Evolutionary conservation across 2,797 vertebrate species (phyloP).

Genomic region (Centropyge bicolor): DNA sequence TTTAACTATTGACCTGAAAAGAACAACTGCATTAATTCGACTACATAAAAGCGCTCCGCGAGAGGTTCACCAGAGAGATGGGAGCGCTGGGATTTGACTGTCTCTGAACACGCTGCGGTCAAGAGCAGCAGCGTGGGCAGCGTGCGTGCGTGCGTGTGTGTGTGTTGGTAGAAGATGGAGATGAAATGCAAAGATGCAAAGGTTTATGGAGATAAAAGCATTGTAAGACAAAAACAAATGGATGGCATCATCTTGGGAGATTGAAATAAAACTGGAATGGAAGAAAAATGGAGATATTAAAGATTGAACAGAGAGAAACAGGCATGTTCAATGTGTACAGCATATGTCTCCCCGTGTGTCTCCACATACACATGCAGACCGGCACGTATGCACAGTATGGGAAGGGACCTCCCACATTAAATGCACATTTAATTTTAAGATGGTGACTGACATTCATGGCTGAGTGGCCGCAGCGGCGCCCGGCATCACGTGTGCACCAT

Average conservation of each 20-base stretch:
- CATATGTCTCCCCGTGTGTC: neutral
- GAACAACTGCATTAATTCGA: constrained; percentile 86
- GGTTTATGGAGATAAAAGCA: neutral
- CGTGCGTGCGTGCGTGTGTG: constrained; percentile 31
- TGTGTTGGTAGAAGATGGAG: constrained; percentile 11
- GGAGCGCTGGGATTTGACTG: constrained; percentile 57
- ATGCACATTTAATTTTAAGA: constrained; percentile 61
- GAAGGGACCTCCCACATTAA: constrained; percentile 16
- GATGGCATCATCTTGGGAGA: neutral
- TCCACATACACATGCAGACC: neutral
- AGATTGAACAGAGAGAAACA: constrained; percentile 32
- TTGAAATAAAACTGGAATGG: neutral
- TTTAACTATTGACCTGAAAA: constrained; percentile 89
- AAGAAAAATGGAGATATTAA: constrained; percentile 24
- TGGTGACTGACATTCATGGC: constrained; percentile 67
- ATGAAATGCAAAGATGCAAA: neutral
- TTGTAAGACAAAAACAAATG: neutral
- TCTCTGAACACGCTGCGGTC: constrained; percentile 62
- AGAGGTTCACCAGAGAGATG: constrained; percentile 67
- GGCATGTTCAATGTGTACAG: constrained; percentile 1
- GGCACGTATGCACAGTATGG: neutral
- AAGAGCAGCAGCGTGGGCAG: constrained; percentile 55
- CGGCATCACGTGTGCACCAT: neutral
- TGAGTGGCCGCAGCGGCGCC: constrained; percentile 30
- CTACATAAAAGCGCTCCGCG: constrained; percentile 78